Evolutionary conservation across 2,113 vertebrate genomes (phyloP).

Genomic region (Jaculus jaculus): DNA sequence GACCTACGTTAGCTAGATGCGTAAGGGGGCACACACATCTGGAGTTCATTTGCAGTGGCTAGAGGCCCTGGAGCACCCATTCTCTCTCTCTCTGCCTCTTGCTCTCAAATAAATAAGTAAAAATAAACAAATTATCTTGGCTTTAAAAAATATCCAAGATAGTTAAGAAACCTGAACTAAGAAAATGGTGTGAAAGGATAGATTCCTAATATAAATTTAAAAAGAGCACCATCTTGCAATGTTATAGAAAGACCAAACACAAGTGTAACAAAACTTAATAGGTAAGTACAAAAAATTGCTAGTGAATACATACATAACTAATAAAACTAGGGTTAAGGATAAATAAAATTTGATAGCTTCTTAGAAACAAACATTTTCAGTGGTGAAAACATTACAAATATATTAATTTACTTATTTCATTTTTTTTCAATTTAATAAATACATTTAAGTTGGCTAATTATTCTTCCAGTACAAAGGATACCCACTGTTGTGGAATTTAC

Average conservation of each 20-base stretch:
- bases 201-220: constrained; percentile 53
- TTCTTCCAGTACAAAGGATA: neutral
- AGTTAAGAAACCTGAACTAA: constrained; percentile 48
- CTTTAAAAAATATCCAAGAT: neutral
- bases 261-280: constrained; percentile 2
- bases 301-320: neutral
- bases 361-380: neutral
- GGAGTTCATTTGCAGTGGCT: too few relatives aligned
- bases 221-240: constrained; percentile 40
- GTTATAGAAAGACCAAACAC: neutral
- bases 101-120: too few relatives aligned
- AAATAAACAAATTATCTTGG: constrained; percentile 45
- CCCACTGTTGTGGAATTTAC: neutral
- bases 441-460: neutral
- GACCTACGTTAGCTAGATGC: too few relatives aligned
- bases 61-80: too few relatives aligned
- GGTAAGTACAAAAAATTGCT: constrained; percentile 17
- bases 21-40: too few relatives aligned
- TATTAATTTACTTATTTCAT: neutral
- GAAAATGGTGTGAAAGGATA: neutral
- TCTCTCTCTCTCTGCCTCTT: too few relatives aligned
- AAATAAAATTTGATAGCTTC: neutral
- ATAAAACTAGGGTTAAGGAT: neutral
- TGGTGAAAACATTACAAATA: neutral
- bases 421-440: neutral